A percentile compares a stretch with the other conserved stretches of the same genome.
Evolutionary conservation across 2,888 invertebrate genomes (phyloP).

Genomic region (Campaea margaritaria): DNA sequence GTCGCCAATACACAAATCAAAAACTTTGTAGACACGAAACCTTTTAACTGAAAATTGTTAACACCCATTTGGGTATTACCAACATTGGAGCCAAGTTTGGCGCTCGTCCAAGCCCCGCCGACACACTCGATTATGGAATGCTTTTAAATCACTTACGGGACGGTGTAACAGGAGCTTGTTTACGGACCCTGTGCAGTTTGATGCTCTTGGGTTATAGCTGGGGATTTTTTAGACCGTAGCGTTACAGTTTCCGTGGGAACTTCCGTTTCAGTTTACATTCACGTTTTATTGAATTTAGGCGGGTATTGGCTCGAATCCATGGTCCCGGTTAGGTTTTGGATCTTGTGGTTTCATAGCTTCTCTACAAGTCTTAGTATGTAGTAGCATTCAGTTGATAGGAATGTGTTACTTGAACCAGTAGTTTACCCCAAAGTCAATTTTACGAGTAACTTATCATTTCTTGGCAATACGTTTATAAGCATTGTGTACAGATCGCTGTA

Average conservation of each 20-base stretch:
- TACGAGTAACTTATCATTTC: too few relatives aligned
- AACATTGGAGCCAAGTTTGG: slow-evolving; percentile 50
- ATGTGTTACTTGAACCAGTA: too few relatives aligned
- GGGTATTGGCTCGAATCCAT: too few relatives aligned
- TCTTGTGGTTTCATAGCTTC: too few relatives aligned
- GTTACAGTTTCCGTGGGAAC: slow-evolving; percentile 10
- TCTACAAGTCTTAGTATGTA: too few relatives aligned
- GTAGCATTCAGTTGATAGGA: too few relatives aligned
- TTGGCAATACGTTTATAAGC: too few relatives aligned
- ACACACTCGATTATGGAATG: slow-evolving; percentile 68
- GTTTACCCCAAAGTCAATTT: too few relatives aligned
- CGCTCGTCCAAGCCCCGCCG: slow-evolving; percentile 49
- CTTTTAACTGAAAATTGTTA: slow-evolving; percentile 41
- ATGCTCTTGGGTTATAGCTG: slow-evolving; percentile 44
- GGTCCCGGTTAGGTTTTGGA: too few relatives aligned
- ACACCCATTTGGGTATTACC: slow-evolving; percentile 50
- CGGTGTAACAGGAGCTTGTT: slow-evolving; percentile 62
- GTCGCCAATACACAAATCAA: slow-evolving; percentile 13
- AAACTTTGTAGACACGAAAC: slow-evolving; percentile 10
- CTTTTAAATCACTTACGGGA: slow-evolving; percentile 74
- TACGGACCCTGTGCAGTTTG: slow-evolving; percentile 56
- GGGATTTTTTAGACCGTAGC: slow-evolving; percentile 41
- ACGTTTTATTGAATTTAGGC: too few relatives aligned
- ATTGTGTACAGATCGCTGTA: too few relatives aligned
- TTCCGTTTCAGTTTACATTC: too few relatives aligned